Evolutionary conservation across 2,797 vertebrate species (phyloP).

Genomic region (Parambassis ranga): DNA sequence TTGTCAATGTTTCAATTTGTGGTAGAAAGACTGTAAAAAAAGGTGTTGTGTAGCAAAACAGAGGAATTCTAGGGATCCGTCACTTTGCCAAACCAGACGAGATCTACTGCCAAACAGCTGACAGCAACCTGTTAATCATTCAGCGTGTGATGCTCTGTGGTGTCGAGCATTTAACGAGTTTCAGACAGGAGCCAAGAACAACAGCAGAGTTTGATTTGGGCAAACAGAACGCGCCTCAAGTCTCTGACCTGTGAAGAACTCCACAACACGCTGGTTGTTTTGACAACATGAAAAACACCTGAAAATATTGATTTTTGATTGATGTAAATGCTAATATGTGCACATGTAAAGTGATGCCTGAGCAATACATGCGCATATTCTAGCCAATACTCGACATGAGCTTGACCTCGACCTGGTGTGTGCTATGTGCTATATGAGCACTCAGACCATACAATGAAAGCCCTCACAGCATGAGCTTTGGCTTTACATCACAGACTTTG

Average conservation of each 20-base stretch:
- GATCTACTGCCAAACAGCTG: not conserved
- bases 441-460: too few relatives aligned
- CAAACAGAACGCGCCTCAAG: not conserved
- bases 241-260: not conserved
- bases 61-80: not conserved
- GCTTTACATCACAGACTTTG: too few relatives aligned
- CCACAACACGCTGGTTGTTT: not conserved
- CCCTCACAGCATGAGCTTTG: too few relatives aligned
- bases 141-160: not conserved
- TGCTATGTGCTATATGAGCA: too few relatives aligned
- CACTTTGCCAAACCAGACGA: not conserved
- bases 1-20: not conserved
- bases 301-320: not conserved
- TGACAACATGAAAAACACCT: not conserved
- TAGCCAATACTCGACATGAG: too few relatives aligned
- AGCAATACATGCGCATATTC: too few relatives aligned
- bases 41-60: not conserved
- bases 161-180: not conserved
- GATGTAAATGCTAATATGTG: too few relatives aligned
- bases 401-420: too few relatives aligned
- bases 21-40: not conserved
- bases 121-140: not conserved
- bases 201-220: not conserved
- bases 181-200: not conserved
- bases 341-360: too few relatives aligned